Base-by-base conservation (phyloP, 2,113 vertebrate species). In the Meriones unguiculatus region DNA sequence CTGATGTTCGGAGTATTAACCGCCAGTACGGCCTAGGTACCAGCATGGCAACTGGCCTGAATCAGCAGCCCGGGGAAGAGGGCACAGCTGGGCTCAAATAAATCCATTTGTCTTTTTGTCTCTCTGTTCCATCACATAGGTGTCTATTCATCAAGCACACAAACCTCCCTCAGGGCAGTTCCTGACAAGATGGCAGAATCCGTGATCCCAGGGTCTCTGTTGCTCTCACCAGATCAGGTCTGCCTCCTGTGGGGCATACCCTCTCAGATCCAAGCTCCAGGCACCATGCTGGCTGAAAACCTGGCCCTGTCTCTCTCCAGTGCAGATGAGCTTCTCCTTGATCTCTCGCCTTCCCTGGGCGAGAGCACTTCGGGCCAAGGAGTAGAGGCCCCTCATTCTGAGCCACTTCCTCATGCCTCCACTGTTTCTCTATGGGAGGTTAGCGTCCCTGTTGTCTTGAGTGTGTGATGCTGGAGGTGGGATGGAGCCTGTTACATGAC, bases 81-180 rank as follows among this genome's bases (percentile, higher is more conserved):
- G 89, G 65, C 50, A 93, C 1, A 14, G 82, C 87, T 77, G 76
- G 67, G 59, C 0, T 0, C 52, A 86, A 35, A 32, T 20, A 92
- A 59, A 35, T 86, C 65, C 82, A 72, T 73, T 52, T 78, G 82
- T 96, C 93, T 77, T 46, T 62, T 30, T 80, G 75, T 91, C 90
- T 67, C 69, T 64, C 89, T 94, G 88, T 20, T 50, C 75, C 0
- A 8, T 62, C 92, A 65, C 28, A 24, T 15, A 4, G 2, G 2
- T 41, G 54, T 65, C 69, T 87, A 12, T 50, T 64, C 35, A 28
- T 90, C 89, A 59, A 69, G 54, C 4, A 3, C 13, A 24, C 54
- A 28, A 84, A 82, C 41, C 11, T 80, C 62, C 38, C 84, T 94
- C 0, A 30, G 80, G 92, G 75, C 22, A 59, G 13, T 52, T 64